phyloP scores from a whole-genome alignment of 2,888 invertebrate species.

The Atrina japonica region DNA sequence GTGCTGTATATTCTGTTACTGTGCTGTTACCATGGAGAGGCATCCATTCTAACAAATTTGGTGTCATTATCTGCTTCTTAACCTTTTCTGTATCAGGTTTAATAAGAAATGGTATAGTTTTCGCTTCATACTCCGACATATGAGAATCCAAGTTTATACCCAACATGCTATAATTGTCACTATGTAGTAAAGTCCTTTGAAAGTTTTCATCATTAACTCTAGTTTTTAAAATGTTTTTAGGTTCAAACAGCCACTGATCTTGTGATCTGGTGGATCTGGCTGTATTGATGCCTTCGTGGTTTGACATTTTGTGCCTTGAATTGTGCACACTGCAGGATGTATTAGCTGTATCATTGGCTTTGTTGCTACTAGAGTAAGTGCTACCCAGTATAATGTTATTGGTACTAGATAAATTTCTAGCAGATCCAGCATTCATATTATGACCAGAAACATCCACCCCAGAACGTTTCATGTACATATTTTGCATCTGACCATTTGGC shows the following conservation, averaged over 20 bases:
- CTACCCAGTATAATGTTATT: background rate
- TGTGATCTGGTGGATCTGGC: background rate
- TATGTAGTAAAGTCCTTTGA: no score
- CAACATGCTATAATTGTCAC: no score
- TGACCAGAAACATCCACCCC: background rate
- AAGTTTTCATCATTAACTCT: no score
- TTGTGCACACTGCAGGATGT: background rate
- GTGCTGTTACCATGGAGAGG: background rate
- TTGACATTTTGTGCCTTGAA: background rate
- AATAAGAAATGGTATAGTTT: background rate
- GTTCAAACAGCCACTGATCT: background rate
- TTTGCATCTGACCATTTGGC: constrained; percentile 51
- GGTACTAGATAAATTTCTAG: background rate
- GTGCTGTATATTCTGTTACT: background rate
- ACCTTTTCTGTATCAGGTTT: no score
- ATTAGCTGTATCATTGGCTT: background rate
- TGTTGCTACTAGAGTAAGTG: background rate
- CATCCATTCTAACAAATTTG: no score
- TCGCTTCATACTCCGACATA: background rate
- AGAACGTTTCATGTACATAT: constrained; percentile 30
- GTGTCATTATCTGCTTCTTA: no score
- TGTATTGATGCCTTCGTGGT: background rate
- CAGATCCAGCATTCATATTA: background rate
- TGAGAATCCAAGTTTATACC: background rate
- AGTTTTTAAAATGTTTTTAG: no score